Percentiles rank a stretch among this genome's conserved stretches.
phyloP scores from a whole-genome alignment of 2,888 invertebrate species.

The Drosophila imparisetae region DNA sequence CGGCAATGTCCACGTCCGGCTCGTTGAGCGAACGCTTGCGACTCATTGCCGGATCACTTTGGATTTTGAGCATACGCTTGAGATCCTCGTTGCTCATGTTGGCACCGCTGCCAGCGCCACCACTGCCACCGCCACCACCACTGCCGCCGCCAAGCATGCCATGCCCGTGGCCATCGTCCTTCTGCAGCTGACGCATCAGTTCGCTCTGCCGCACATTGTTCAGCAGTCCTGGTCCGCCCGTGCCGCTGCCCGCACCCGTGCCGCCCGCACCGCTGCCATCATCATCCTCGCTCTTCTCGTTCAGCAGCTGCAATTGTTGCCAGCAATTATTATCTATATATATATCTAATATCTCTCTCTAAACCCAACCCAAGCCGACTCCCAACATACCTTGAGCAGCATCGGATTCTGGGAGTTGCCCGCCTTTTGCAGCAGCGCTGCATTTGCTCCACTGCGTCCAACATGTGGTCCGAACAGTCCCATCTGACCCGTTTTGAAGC shows the following conservation, averaged over 20 bases:
- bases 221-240: conserved; percentile 78
- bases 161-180: conserved; percentile 80
- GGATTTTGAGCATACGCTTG: conserved; percentile 83
- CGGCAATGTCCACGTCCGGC: conserved; percentile 85
- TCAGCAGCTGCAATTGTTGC: conserved; percentile 87
- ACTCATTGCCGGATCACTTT: conserved; percentile 83
- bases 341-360: background rate
- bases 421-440: conserved; percentile 70
- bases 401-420: conserved; percentile 87
- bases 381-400: conserved; percentile 87
- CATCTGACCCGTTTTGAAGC: conserved; percentile 70
- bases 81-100: conserved; percentile 84
- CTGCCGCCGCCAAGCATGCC: conserved; percentile 61
- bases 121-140: conserved; percentile 36
- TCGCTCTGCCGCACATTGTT: conserved; percentile 85
- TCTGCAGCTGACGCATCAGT: conserved; percentile 86
- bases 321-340: conserved; percentile 24
- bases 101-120: conserved; percentile 60
- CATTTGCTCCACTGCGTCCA: conserved; percentile 44
- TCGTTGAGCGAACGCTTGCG: conserved; percentile 89
- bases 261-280: conserved; percentile 85
- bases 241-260: conserved; percentile 9
- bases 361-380: accelerated
- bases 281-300: conserved; percentile 93
- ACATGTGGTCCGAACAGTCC: conserved; percentile 55